phyloP scores from a whole-genome alignment of 2,888 invertebrate genomes.

The Oligia strigilis region DNA sequence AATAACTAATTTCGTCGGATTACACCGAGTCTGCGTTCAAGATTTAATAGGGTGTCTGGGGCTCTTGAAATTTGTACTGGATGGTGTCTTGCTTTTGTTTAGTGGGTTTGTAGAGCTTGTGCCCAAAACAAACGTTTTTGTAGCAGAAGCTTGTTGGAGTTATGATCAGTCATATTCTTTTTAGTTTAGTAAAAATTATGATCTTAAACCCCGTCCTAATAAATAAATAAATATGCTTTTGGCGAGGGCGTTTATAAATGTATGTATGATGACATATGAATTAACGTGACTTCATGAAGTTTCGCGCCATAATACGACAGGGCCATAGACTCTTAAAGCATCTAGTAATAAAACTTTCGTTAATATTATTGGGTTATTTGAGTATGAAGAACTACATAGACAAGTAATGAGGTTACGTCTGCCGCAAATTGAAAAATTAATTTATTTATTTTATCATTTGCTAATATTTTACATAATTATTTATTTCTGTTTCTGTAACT shows the following conservation, averaged over 20 bases:
- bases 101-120: neutral
- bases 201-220: neutral
- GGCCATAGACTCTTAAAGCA: no score
- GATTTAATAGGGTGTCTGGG: conserved; percentile 60
- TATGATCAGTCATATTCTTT: neutral
- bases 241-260: no score
- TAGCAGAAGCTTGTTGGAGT: neutral
- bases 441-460: no score
- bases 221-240: neutral
- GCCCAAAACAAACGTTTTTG: neutral
- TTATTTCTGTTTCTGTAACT: no score
- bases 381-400: neutral
- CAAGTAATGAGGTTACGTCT: no score
- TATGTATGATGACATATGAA: neutral
- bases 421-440: no score
- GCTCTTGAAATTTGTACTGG: conserved; percentile 59
- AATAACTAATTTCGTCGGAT: conserved; percentile 66
- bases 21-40: conserved; percentile 57
- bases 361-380: neutral
- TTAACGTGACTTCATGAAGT: neutral
- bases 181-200: neutral
- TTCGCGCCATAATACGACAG: neutral
- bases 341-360: neutral
- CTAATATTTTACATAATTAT: no score
- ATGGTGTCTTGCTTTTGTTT: conserved; percentile 28